phyloP scores from a whole-genome alignment of 2,888 invertebrate species.

The Noctua pronuba region DNA sequence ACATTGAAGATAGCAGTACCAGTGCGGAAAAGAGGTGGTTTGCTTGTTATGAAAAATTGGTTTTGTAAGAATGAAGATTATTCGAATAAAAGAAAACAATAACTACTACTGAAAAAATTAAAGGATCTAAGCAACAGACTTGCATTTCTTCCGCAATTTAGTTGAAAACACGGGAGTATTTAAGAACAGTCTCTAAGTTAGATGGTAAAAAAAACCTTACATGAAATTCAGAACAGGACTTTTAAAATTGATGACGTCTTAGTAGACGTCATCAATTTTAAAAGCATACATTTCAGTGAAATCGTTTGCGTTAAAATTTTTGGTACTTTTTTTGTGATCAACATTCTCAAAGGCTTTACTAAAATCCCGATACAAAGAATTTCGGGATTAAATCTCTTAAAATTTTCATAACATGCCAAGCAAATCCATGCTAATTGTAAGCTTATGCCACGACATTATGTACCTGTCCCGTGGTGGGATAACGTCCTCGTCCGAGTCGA shows the following conservation, averaged over 20 bases:
- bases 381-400: neutral
- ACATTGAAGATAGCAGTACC: neutral
- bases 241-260: too few species aligned
- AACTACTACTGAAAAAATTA: neutral
- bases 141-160: neutral
- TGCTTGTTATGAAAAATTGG: neutral
- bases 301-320: neutral
- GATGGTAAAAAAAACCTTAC: neutral
- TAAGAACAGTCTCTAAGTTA: neutral
- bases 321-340: neutral
- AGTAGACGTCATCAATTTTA: neutral
- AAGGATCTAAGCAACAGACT: neutral
- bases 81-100: neutral
- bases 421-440: conserved; percentile 15
- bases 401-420: neutral
- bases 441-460: conserved; percentile 8
- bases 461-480: conserved; percentile 79
- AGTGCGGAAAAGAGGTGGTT: neutral
- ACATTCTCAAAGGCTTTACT: neutral
- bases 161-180: neutral
- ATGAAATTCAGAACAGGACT: neutral
- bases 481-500: conserved; percentile 86
- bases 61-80: neutral
- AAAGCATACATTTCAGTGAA: neutral
- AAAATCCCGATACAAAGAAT: neutral